These are phyloP conservation scores for Rhagonycha lutea DNA, from an alignment of 2,888 invertebrate species.

Conservation along the genomic window DNA sequence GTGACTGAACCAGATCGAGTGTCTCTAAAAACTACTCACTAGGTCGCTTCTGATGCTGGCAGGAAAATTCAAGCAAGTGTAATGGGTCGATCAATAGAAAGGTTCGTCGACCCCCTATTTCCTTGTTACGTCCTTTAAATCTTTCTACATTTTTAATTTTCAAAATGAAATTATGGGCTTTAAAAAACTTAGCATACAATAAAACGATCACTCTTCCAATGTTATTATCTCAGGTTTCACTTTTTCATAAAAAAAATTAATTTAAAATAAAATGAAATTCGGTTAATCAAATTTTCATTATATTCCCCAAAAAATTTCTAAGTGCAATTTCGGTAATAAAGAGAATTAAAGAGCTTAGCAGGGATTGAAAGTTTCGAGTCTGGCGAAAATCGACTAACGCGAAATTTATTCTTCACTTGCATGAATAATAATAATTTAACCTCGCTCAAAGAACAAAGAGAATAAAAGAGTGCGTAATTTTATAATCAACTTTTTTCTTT, in stretches of 20 bases:
- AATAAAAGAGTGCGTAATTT: not conserved
- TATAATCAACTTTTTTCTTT: not conserved
- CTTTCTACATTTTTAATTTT: conserved; percentile 10
- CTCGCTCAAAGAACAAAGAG: not conserved
- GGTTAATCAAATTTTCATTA: not conserved
- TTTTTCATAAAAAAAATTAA: not conserved
- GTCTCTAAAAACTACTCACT: conserved; percentile 14
- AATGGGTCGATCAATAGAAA: conserved; percentile 28
- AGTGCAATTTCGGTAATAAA: not conserved
- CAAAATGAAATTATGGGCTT: not conserved
- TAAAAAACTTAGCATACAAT: not conserved
- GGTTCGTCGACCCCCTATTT: conserved; percentile 24
- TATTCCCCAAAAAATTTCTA: not conserved
- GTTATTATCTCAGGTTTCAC: not conserved
- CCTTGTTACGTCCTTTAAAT: conserved; percentile 9
- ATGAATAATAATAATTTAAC: not conserved
- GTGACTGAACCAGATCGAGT: conserved; percentile 9
- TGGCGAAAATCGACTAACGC: not conserved
- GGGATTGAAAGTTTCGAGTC: not conserved
- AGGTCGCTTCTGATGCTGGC: conserved; percentile 21
- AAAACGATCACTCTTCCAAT: not conserved
- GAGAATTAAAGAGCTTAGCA: not conserved
- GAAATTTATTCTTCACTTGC: not conserved
- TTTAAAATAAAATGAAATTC: not conserved
- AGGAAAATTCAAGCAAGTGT: conserved; percentile 28